Evolutionary conservation across 2,888 invertebrate species (phyloP).

Genomic region (Orthosia incerta): DNA sequence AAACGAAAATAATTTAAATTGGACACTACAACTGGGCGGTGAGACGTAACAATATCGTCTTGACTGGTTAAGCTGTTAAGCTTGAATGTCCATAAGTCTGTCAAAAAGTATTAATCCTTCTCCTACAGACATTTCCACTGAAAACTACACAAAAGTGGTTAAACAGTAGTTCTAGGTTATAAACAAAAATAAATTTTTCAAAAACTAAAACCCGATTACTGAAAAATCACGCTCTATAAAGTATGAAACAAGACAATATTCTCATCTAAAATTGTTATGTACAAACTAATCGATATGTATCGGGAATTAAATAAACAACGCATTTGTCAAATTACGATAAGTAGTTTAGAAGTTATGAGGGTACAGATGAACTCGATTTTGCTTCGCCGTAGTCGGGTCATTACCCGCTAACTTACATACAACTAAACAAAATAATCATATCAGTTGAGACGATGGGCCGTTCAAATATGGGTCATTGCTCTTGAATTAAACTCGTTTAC

Average conservation of each 20-base stretch:
- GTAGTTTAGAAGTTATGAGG: no score
- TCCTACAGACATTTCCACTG: neutral
- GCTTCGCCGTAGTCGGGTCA: no score
- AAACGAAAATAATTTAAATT: neutral
- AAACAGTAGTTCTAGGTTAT: neutral
- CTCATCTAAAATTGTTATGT: no score
- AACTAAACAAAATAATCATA: neutral
- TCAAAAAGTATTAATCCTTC: neutral
- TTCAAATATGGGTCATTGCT: conserved; percentile 15
- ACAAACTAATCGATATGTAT: no score
- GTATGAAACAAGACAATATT: no score
- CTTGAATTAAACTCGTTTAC: conserved; percentile 27
- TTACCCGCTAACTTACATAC: no score
- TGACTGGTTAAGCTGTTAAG: neutral
- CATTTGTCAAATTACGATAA: no score
- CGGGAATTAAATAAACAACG: no score
- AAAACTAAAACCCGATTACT: no score
- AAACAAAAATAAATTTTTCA: neutral
- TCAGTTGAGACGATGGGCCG: neutral
- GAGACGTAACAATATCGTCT: neutral
- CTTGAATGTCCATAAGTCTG: neutral
- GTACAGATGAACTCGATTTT: no score
- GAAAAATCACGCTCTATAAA: no score
- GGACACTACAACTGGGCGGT: neutral
- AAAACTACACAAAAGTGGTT: neutral